Base-by-base conservation (phyloP, 2,113 vertebrate genomes). In the Thymallus thymallus region DNA sequence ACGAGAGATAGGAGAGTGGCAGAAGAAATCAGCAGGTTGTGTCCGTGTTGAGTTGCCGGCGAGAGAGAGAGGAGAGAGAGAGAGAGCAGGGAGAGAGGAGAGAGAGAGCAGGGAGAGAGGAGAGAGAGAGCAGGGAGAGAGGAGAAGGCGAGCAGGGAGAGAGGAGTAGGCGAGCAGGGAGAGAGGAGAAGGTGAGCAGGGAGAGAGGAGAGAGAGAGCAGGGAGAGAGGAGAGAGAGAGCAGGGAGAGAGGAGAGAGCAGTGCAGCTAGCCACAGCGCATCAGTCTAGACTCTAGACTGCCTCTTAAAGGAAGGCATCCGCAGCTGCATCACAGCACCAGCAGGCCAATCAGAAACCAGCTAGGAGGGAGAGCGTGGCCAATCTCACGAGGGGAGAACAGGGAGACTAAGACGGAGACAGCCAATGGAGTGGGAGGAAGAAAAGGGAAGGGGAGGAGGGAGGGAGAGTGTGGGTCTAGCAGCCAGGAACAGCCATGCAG, bases 1-100 rank as follows among this genome's bases (percentile, higher is more conserved):
- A 41, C 70, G 69, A 64, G 10, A 48, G 68, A 75, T 66, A 76
- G 70, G 22, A 35, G 6, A 35, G 71, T 32, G 35, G 7, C 2
- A 70, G 26, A 69, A 76, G 77, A 83, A 83, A 84, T 86, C 86
- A 82, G 91, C 86, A 88, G 88, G 89, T 90, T 87, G 86, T 74
- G 84, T 69, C 60, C 77, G 41, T 89, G 85, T 85, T 87, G 86
- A 76, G 14, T 48, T 48, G 46, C 46, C 2, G 14, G 46, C 3
- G 46, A 51, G 46, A 18, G 46, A 41, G 14, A 45, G 41, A 45
- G 41, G 9, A 45, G 41, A 10, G 41, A 45, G 41, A 45, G 41
- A 45, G 41, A 26, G 26, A 35, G 35, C 35, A 35, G 35, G 5
- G 32, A 32, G 32, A 35, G 32, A 5, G 30, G 32, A 5, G 30